Evolutionary conservation across 2,888 invertebrate genomes (phyloP).

Genomic region (Glaucopsyche alexis): DNA sequence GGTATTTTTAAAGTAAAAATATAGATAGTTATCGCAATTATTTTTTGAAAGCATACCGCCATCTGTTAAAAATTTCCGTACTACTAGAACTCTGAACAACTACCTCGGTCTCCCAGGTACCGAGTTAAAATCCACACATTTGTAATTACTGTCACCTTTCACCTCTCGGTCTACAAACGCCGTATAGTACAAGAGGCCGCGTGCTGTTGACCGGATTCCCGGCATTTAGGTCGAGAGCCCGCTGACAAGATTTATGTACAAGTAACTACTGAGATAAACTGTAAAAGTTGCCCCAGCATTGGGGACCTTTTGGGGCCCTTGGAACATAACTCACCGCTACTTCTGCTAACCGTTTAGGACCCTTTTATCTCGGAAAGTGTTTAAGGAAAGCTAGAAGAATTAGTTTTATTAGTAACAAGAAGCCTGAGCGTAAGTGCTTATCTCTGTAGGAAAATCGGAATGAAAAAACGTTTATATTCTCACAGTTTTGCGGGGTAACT

Average conservation of each 20-base stretch:
- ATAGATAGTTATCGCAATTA: too few species aligned
- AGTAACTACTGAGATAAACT: background rate
- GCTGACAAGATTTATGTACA: background rate
- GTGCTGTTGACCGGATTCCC: background rate
- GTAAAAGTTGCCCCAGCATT: background rate
- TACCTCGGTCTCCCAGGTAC: too few species aligned
- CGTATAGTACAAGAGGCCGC: background rate
- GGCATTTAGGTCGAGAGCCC: background rate
- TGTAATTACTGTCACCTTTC: background rate
- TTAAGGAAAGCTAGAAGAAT: background rate
- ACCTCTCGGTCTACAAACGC: background rate
- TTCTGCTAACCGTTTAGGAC: background rate
- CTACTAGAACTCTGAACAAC: too few species aligned
- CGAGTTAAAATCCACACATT: background rate
- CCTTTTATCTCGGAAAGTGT: background rate
- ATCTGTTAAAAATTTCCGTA: too few species aligned
- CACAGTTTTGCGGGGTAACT: too few species aligned
- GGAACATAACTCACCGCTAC: slow-evolving; percentile 2
- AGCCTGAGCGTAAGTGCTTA: too few species aligned
- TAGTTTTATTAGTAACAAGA: background rate
- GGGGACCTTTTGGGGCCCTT: background rate
- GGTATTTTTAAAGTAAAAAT: too few species aligned
- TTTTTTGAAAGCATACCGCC: too few species aligned
- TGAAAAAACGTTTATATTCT: too few species aligned
- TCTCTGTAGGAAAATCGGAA: too few species aligned